Base-by-base conservation (phyloP, 2,797 vertebrate genomes). In the Artibeus jamaicensis region DNA sequence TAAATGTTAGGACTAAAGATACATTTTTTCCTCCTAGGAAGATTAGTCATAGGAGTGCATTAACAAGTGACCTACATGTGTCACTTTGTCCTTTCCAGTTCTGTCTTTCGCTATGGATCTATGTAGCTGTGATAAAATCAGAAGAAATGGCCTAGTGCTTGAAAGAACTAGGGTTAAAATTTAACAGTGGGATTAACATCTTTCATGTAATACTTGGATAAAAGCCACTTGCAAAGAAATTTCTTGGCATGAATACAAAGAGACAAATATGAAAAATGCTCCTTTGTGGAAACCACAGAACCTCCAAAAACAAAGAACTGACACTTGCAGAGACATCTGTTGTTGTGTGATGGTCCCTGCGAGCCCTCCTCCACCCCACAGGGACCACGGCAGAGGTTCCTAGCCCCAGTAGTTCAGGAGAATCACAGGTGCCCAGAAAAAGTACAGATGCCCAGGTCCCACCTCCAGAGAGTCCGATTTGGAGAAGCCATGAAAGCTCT, bases 111-210 rank as follows among this genome's bases (percentile, higher is more conserved):
- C 93, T 74, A 83, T 22, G 73, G 71, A 84, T 86, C 94, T 95
- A 57, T 42, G 71, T 77, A 93, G 32, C 50, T 78, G 14, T 48
- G 73, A 86, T 88, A 95, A 93, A 97, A 97, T 97, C 91, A 95
- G 96, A 94, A 90, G 96, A 95, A 97, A 97, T 39, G 93, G 7
- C 90, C 10, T 68, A 39, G 71, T 95, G 53, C 88, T 97, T 89
- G 91, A 94, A 93, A 95, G 96, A 98, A 96, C 89, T 39, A 65
- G 62, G 92, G 67, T 77, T 97, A 83, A 91, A 95, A 96, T 93
- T 92, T 96, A 98, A 95, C 89, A 96, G 97, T 32, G 67, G 94
- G 95, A 86, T 96, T 97, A 77, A 97, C 86, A 91, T n/a, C 95
- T 97, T 97, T 97, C 95, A 97, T 96, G 92, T 84, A 90, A 98